Percentiles rank a stretch among this genome's conserved stretches.
Conservation (phyloP, 2,113 vertebrate genomes). For the Calyptommatus sinebrachiatus region DNA sequence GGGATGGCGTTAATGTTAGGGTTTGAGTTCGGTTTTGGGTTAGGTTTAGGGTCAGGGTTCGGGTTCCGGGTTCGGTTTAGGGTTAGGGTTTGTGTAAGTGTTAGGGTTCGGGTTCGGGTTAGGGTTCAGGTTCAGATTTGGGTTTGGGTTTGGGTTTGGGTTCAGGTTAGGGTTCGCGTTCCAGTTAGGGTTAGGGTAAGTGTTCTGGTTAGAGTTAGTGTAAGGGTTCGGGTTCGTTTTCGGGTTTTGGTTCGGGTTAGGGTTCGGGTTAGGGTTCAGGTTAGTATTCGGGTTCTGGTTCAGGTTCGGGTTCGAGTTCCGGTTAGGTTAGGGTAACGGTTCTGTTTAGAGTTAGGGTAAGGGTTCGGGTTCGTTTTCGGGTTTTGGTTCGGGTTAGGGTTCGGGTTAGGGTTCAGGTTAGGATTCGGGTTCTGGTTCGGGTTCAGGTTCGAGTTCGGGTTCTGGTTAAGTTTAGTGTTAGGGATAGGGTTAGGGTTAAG, state of each 20-base stretch:
- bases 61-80: constrained; percentile 41
- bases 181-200: constrained; percentile 14
- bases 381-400: constrained; percentile 43
- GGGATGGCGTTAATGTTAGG: constrained; percentile 33
- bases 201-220: constrained; percentile 5
- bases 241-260: constrained; percentile 10
- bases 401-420: constrained; percentile 35
- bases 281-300: constrained; percentile 20
- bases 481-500: constrained; percentile 20
- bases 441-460: neutral
- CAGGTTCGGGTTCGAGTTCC: constrained; percentile 13
- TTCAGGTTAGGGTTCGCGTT: neutral
- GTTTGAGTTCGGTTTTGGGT: neutral
- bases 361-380: constrained; percentile 26
- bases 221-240: neutral
- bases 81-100: constrained; percentile 26
- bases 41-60: constrained; percentile 32
- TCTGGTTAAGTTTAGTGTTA: neutral
- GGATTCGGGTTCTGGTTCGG: constrained; percentile 32
- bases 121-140: constrained; percentile 31
- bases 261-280: constrained; percentile 1
- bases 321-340: too few relatives aligned
- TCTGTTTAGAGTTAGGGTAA: constrained; percentile 18
- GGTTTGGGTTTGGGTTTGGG: constrained; percentile 23
- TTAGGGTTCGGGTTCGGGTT: constrained; percentile 33